Conservation (phyloP, 92 coral and sea anemone genomes). For the Palythoa grandiflora region DNA sequence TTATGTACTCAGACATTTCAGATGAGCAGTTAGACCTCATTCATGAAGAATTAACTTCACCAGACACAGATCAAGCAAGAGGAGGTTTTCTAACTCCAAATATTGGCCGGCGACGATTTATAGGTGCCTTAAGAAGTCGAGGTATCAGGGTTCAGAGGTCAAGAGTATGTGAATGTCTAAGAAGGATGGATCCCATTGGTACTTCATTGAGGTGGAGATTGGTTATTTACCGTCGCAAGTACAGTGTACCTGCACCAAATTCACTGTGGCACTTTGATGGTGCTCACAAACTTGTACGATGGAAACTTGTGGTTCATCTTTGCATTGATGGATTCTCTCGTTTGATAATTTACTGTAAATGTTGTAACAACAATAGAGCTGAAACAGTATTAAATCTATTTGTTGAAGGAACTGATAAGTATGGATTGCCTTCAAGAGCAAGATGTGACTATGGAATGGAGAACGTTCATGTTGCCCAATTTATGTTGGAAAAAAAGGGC, state of each 20-base stretch:
- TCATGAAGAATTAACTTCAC: conserved; percentile 52
- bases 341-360: conserved; percentile 56
- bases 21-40: conserved; percentile 62
- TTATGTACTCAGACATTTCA: conserved; percentile 63
- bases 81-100: conserved; percentile 72
- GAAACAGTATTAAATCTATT: conserved; percentile 70
- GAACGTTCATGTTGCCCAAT: conserved; percentile 65
- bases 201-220: conserved; percentile 66
- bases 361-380: conserved; percentile 72
- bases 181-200: conserved; percentile 63
- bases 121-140: conserved; percentile 61
- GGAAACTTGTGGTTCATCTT: conserved; percentile 67
- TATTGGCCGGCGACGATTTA: conserved; percentile 74
- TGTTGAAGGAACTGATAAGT: conserved; percentile 44
- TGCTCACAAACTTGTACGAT: conserved; percentile 70
- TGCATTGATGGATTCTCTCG: conserved; percentile 75
- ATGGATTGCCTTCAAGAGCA: conserved; percentile 64
- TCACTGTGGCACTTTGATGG: conserved; percentile 70
- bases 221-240: conserved; percentile 68
- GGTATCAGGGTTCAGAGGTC: conserved; percentile 64
- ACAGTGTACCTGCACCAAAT: conserved; percentile 76
- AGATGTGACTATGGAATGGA: conserved; percentile 77
- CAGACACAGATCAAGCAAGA: conserved; percentile 40
- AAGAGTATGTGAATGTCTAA: conserved; percentile 65
- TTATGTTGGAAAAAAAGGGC: conserved; percentile 67